A percentile compares a stretch with the other conserved stretches of the same genome.
phyloP scores from a whole-genome alignment of 1,140 invertebrate genomes.

The Drosophila novamexicana region DNA sequence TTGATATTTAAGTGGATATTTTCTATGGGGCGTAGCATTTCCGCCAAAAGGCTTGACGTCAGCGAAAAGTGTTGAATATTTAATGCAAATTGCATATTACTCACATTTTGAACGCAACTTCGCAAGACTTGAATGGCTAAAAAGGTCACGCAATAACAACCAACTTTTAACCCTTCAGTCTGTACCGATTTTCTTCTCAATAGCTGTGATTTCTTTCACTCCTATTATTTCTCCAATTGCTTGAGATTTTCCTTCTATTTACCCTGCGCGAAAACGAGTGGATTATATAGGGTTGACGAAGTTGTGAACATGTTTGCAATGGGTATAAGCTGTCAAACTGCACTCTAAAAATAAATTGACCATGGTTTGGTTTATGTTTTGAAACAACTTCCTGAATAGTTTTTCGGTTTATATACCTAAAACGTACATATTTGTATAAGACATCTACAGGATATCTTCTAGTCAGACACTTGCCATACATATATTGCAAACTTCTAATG shows the following conservation, averaged over 20 bases:
- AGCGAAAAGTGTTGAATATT: constrained; percentile 40
- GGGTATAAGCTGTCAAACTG: too few relatives aligned
- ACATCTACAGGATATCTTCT: not conserved
- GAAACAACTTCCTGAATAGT: too few relatives aligned
- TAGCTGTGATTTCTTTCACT: constrained; percentile 18
- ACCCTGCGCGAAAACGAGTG: not conserved
- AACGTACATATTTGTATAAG: too few relatives aligned
- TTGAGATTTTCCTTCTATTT: constrained; percentile 3
- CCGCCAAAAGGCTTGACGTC: constrained; percentile 20
- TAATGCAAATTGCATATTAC: constrained; percentile 50
- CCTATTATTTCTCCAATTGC: constrained; percentile 18
- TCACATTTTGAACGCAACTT: constrained; percentile 15
- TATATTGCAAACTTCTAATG: constrained; percentile 15
- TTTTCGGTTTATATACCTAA: too few relatives aligned
- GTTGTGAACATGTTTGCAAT: too few relatives aligned
- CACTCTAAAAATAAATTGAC: too few relatives aligned
- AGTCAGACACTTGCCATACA: not conserved
- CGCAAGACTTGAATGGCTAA: constrained; percentile 14
- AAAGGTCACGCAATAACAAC: constrained; percentile 27
- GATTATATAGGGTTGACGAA: not conserved
- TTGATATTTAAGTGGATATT: constrained; percentile 9
- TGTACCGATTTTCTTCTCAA: constrained; percentile 15
- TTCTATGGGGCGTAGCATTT: constrained; percentile 19
- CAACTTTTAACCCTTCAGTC: constrained; percentile 25
- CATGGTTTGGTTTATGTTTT: too few relatives aligned